Evolutionary conservation across 1,140 invertebrate genomes (phyloP), one percentile per base, ranked within the genome.

Genomic region (Pogonus chalceus): DNA sequence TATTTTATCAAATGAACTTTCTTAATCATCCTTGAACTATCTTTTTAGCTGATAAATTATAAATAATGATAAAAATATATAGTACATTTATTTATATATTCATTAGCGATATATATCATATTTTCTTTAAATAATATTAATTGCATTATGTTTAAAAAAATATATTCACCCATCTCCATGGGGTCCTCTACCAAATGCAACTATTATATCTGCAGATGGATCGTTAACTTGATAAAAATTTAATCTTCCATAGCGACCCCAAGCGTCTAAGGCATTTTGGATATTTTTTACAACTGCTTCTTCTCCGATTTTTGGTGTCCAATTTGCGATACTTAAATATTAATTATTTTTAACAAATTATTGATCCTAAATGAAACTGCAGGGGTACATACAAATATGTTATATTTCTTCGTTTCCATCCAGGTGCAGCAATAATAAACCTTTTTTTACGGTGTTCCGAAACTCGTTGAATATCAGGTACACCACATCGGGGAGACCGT

Each of bases 81-180:
- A 20, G 10, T 51, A 1, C 22, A 18, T 14, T 23, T 4, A 22
- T 18, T 58, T 43, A 35, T n/a, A n/a, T n/a, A n/a, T n/a, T n/a
- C n/a, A n/a, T n/a, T n/a, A n/a, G n/a, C n/a, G n/a, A n/a, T n/a
- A n/a, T n/a, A n/a, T n/a, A n/a, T n/a, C n/a, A n/a, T n/a, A n/a
- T n/a, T n/a, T n/a, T n/a, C n/a, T n/a, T n/a, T n/a, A n/a, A n/a
- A n/a, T n/a, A n/a, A n/a, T n/a, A n/a, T n/a, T n/a, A n/a, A n/a
- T n/a, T n/a, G n/a, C n/a, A n/a, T n/a, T n/a, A n/a, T n/a, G n/a
- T n/a, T n/a, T 2, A 12, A 20, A 56, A 23, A 50, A 56, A 43
- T 43, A 49, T 21, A 64, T 71, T 72, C 63, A 82, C 80, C 68
- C 67, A 64, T 87, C 84, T 7, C 81, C 82, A 60, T 87, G 84